Evolutionary conservation across 1,140 invertebrate genomes (phyloP), one percentile per base, ranked within the genome.

Genomic region (Zaprionus nigranus): DNA sequence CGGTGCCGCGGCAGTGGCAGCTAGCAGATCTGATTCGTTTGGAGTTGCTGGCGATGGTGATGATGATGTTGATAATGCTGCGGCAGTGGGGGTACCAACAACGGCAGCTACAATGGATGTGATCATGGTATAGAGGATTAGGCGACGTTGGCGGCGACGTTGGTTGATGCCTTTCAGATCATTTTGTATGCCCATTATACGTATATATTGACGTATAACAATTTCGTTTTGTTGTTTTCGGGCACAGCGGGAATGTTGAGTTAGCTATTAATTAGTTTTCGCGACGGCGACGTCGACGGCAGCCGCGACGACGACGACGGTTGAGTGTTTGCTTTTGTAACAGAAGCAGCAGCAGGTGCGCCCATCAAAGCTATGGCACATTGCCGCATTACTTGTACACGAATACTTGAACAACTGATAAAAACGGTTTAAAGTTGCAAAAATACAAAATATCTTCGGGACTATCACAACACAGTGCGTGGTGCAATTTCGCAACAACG

Each of bases 141-240:
- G 49, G 40, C 64, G 76, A 58, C 26, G 53, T 26, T 56, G 53
- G 53, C 70, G 80, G 51, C 82, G 79, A 53, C 71, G 65, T 22
- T 74, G 72, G 57, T 28, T 80, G 58, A 82, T 74, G 38, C 74
- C 79, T 65, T 77, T 77, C 64, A 86, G 68, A 65, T 86, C 79
- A 81, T 88, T 68, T 75, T 90, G 76, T 73, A 82, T 92, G 70
- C 83, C 90, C 90, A 92, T 92, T 65, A 71, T 87, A 80, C 67
- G 76, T 60, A 53, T 69, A 57, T 56, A 54, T 22, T 61, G 49
- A 73, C 75, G 66, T 76, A 54, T 53, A 74, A 40, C 5, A 24
- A 51, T 51, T 20, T 24, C 11, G 46, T 51, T 24, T 24, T 22
- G 5, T 58, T 61, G 49, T 40, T 40, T 28, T 43, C 17, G 5